These are phyloP conservation scores for Haemorhous mexicanus DNA, from an alignment of 2,113 vertebrate species.

Conservation along the genomic window DNA sequence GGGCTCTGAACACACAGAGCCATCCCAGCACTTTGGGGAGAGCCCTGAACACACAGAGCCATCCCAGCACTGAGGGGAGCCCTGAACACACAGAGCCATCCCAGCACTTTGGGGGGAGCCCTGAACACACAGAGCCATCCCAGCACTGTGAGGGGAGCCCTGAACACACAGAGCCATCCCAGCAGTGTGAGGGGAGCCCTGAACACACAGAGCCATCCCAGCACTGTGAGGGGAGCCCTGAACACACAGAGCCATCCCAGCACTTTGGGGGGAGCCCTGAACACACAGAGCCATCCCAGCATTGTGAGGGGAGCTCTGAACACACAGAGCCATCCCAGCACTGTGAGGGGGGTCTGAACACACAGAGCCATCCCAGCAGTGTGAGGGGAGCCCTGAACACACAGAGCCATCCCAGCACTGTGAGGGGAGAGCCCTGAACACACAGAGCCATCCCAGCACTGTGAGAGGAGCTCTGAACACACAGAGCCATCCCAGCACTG, in stretches of 20 bases:
- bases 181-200: not conserved
- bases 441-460: not conserved
- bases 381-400: too few relatives aligned
- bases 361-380: not conserved
- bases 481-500: not conserved
- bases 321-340: not conserved
- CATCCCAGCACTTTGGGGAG: not conserved
- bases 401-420: not conserved
- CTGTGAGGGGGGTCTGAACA: too few relatives aligned
- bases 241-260: not conserved
- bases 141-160: not conserved
- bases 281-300: not conserved
- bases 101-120: fast-evolving
- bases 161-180: not conserved
- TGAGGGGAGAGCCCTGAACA: too few relatives aligned
- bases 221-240: fast-evolving
- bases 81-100: not conserved
- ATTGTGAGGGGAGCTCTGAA: not conserved
- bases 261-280: not conserved
- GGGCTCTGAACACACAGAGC: not conserved
- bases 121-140: not conserved
- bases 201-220: not conserved
- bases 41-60: not conserved
- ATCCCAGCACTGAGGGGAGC: not conserved
- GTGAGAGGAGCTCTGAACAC: not conserved